Evolutionary conservation across 2,113 vertebrate species (phyloP).

Genomic region (Ailuropoda melanoleuca): DNA sequence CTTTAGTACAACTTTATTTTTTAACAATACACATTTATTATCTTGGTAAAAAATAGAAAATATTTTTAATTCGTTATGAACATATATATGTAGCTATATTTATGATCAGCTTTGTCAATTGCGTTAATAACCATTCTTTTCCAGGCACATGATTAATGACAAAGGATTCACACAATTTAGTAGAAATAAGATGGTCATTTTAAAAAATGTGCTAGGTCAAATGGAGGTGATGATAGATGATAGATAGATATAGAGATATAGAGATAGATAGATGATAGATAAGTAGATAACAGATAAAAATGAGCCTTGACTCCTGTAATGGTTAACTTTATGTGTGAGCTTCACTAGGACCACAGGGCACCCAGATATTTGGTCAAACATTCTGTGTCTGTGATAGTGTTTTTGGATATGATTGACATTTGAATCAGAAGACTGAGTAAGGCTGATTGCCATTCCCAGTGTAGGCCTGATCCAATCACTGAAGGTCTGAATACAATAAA

Average conservation of each 20-base stretch:
- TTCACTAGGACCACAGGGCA: background rate
- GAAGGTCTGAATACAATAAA: background rate
- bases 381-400: background rate
- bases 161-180: background rate
- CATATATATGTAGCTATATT: background rate
- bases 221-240: background rate
- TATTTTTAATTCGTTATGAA: background rate
- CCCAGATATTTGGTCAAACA: background rate
- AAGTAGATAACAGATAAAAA: background rate
- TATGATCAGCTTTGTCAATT: background rate
- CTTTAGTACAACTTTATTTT: background rate
- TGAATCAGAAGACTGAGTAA: background rate
- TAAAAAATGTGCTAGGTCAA: background rate
- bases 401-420: background rate
- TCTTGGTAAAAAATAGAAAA: background rate
- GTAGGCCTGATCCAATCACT: too few species aligned
- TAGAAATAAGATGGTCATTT: background rate
- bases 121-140: background rate
- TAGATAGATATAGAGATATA: background rate
- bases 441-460: background rate
- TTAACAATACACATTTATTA: background rate
- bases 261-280: background rate
- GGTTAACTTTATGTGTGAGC: background rate
- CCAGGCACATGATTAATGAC: background rate
- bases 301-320: background rate